These are phyloP conservation scores for Hylomyscus alleni DNA, from an alignment of 2,797 vertebrate genomes.

Conservation along the genomic window DNA sequence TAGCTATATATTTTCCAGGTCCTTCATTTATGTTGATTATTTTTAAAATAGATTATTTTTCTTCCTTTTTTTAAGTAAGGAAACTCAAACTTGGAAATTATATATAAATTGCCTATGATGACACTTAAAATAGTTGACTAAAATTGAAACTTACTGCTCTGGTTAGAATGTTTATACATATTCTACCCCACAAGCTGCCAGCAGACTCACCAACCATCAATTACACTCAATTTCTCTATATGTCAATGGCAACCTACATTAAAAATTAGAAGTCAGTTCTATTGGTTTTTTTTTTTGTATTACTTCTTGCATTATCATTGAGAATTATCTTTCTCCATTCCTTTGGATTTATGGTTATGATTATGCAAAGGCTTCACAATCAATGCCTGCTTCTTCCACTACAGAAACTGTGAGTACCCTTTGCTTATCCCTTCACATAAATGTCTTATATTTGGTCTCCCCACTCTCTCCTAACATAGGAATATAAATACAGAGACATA, in stretches of 20 bases:
- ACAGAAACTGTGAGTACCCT: neutral
- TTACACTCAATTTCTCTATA: neutral
- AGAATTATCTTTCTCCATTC: neutral
- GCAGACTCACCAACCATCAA: neutral
- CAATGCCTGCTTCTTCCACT: neutral
- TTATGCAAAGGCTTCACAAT: neutral
- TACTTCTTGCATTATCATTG: neutral
- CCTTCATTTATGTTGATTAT: conserved; percentile 50
- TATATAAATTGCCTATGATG: neutral
- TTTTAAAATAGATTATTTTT: neutral
- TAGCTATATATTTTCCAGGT: neutral
- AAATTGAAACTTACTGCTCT: conserved; percentile 2
- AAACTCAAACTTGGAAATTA: conserved; percentile 38
- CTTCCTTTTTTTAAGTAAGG: conserved; percentile 24
- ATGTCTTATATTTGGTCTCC: neutral
- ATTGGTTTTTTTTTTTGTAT: neutral
- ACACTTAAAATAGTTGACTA: neutral
- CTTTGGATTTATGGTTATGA: neutral
- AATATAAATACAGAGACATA: neutral
- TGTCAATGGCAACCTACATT: neutral
- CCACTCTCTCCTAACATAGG: neutral
- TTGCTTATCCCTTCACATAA: neutral
- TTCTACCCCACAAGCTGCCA: neutral
- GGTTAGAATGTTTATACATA: conserved; percentile 1
- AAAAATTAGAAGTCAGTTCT: conserved; percentile 14